phyloP scores from a whole-genome alignment of 1,140 invertebrate genomes.

The Euschistus heros region DNA sequence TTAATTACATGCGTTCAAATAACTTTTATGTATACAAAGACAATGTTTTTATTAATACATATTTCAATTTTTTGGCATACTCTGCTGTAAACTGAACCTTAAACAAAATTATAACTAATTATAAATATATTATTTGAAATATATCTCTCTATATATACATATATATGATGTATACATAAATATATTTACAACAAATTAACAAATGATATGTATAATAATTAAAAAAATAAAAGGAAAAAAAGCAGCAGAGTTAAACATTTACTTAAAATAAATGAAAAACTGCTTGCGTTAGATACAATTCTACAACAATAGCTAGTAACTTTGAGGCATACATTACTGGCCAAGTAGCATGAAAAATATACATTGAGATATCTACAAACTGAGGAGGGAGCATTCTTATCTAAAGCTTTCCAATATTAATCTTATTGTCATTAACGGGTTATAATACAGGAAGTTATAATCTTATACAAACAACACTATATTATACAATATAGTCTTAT shows the following conservation, averaged over 20 bases:
- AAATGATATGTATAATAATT: slow-evolving; percentile 12
- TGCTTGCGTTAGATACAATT: background rate
- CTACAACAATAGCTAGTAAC: slow-evolving; percentile 18
- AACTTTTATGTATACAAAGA: slow-evolving; percentile 7
- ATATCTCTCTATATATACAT: background rate
- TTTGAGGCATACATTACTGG: background rate
- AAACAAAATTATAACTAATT: slow-evolving; percentile 2
- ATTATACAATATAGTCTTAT: too few species aligned
- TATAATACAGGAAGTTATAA: too few species aligned
- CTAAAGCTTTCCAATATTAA: too few species aligned
- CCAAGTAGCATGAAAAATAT: slow-evolving; percentile 8
- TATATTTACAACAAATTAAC: slow-evolving; percentile 16
- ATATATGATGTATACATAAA: slow-evolving; percentile 1
- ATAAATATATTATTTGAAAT: background rate
- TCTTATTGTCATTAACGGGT: too few species aligned
- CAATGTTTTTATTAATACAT: slow-evolving; percentile 7
- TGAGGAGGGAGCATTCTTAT: too few species aligned
- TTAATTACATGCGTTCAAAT: slow-evolving; percentile 13
- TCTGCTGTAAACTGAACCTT: slow-evolving; percentile 19
- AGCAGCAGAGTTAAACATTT: slow-evolving; percentile 24
- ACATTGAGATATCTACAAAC: background rate
- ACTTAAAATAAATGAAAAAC: slow-evolving; percentile 25
- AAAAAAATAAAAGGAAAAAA: slow-evolving; percentile 2
- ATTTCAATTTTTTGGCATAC: slow-evolving; percentile 21
- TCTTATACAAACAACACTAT: too few species aligned